Percentiles rank a stretch among this genome's conserved stretches.
phyloP scores from a whole-genome alignment of 2,888 invertebrate genomes.

The Keiferia lycopersicella region DNA sequence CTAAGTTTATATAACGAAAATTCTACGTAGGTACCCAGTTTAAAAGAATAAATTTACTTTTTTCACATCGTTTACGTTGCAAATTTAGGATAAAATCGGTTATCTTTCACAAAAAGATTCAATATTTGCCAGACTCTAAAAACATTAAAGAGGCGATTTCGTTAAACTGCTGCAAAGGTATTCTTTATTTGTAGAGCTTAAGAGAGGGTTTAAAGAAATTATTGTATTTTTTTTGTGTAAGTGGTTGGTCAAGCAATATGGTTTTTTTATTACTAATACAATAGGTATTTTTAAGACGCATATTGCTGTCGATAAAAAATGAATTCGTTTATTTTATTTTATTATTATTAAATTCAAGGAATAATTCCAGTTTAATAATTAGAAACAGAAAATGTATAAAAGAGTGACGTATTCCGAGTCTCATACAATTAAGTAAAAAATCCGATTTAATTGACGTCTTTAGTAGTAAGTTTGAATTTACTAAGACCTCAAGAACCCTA shows the following conservation, averaged over 20 bases:
- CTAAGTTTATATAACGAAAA: neutral
- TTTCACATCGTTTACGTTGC: neutral
- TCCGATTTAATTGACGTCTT: neutral
- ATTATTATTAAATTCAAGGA: too few species aligned
- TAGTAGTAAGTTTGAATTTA: neutral
- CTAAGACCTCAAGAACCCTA: neutral
- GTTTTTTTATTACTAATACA: neutral
- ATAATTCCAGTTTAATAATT: too few species aligned
- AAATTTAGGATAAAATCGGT: neutral
- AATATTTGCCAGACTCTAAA: constrained; percentile 7
- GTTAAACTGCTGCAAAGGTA: neutral
- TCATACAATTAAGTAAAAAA: too few species aligned
- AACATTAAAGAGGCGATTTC: constrained; percentile 10
- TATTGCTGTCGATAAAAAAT: too few species aligned
- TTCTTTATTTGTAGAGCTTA: neutral
- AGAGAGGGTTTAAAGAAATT: neutral
- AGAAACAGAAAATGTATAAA: too few species aligned
- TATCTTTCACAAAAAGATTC: neutral
- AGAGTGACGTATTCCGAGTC: too few species aligned
- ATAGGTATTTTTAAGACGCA: too few species aligned
- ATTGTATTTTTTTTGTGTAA: neutral
- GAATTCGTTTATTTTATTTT: too few species aligned
- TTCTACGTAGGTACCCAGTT: neutral
- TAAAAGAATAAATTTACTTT: neutral
- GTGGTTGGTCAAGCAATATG: neutral